Base-by-base conservation (phyloP, 2,888 invertebrate species). In the Neoitamus cyanurus region DNA sequence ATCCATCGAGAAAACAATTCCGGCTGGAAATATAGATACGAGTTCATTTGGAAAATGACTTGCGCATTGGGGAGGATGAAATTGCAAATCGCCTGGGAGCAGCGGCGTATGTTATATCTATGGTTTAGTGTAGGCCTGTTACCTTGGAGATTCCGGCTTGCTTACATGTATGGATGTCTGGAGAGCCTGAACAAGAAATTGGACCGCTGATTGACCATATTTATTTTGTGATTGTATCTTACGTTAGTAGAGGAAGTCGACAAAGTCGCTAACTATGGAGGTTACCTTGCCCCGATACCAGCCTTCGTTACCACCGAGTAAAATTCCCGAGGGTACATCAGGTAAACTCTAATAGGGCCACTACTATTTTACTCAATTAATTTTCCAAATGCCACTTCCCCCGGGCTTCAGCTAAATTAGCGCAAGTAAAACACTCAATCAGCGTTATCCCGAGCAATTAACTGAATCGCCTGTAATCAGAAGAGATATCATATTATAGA, bases 21-120 rank as follows among this genome's bases (percentile, higher is more conserved):
- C 13, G 42, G 42, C 75, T 75, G 75, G 75, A 75, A 75, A 75
- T 25, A 28, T 42, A 42, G 75, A 75, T 42, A 75, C 28, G 58
- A 75, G 28, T 75, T 75, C 75, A 75, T 75, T 30, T 28, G 25
- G 75, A 30, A 75, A 42, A 25, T 3, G 37, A 28, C 75, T 28
- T 75, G 75, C 75, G 75, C 75, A 37, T 13, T 28, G 20, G 9
- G 6, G 11, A 28, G 15, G 9, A 73, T 36, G 15, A 73, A 73
- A 73, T 34, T 73, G 36, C 36, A 73, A 73, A 34, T 36, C 73
- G 73, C 73, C 73, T 73, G 73, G 73, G 73, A 73, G 37, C 37
- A 42, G 9, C 58, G 11, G 34, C 34, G 34, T 15, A 58, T 69
- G 20, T 6, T 73, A 37, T 42, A 75, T 75, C 75, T 28, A 30